Evolutionary conservation across 2,888 invertebrate genomes (phyloP).

Genomic region (Dolomedes plantarius): DNA sequence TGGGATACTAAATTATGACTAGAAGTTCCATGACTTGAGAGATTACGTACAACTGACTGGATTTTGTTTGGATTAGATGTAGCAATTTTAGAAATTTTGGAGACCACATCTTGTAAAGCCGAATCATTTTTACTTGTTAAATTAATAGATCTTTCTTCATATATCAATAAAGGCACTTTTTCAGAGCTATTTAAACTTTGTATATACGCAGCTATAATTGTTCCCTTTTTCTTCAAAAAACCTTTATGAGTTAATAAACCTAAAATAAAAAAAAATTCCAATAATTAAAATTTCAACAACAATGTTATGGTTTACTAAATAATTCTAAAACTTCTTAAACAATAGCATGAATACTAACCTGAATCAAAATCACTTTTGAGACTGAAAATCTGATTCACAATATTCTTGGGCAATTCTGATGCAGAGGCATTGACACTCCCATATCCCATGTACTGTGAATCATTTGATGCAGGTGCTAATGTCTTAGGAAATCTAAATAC

Average conservation of each 20-base stretch:
- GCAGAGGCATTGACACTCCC: slow-evolving; percentile 50
- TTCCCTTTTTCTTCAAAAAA: slow-evolving; percentile 29
- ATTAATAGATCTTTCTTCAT: background rate
- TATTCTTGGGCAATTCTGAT: slow-evolving; percentile 35
- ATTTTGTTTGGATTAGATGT: background rate
- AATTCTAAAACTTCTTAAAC: no score
- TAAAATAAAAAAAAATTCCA: slow-evolving; percentile 1
- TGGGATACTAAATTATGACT: background rate
- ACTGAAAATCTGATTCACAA: slow-evolving; percentile 16
- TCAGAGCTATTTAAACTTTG: background rate
- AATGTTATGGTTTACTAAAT: no score
- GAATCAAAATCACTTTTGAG: slow-evolving; percentile 6
- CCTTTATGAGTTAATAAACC: slow-evolving; percentile 33
- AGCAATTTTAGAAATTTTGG: background rate
- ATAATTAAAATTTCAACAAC: background rate
- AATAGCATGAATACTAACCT: no score
- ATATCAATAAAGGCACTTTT: background rate
- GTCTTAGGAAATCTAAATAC: slow-evolving; percentile 50
- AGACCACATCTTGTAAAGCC: no score
- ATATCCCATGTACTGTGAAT: background rate
- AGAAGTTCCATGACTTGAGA: background rate
- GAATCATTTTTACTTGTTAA: background rate
- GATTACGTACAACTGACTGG: background rate
- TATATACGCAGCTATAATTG: slow-evolving; percentile 29
- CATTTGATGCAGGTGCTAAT: background rate